Conservation (phyloP, 2,113 vertebrate species). For the Cyprinus carpio region DNA sequence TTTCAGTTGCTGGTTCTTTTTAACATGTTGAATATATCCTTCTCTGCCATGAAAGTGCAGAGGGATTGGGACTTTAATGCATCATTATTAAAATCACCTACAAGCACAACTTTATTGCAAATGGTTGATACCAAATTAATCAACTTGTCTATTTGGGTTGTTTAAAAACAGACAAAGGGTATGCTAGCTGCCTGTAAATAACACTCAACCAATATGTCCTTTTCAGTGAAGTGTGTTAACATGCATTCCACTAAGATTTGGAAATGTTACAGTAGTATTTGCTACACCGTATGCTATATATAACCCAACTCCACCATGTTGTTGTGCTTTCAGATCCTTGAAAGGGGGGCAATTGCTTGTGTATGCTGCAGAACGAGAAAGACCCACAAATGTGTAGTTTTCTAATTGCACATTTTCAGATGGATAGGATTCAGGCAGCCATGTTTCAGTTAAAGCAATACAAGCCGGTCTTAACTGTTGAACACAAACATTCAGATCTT, state of each 20-base stretch:
- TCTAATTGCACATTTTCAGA: background rate
- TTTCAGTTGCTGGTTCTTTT: background rate
- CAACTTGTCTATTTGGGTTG: background rate
- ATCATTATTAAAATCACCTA: background rate
- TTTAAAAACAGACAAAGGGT: background rate
- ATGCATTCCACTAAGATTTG: background rate
- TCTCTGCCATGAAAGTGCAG: background rate
- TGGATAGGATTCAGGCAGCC: background rate
- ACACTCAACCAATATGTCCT: background rate
- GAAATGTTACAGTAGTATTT: background rate
- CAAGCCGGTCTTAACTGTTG: background rate
- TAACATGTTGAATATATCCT: background rate
- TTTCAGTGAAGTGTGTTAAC: background rate
- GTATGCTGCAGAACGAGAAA: background rate
- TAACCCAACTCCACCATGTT: background rate
- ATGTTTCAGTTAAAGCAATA: background rate
- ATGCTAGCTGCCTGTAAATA: background rate
- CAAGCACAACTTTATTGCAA: background rate
- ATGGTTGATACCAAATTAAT: background rate
- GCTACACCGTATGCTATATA: background rate
- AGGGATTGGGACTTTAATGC: background rate
- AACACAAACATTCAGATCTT: background rate
- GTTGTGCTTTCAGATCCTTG: background rate
- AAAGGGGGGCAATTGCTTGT: background rate
- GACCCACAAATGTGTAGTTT: background rate